Base-by-base conservation (phyloP, 2,888 invertebrate species). In the Anthophora plumipes region DNA sequence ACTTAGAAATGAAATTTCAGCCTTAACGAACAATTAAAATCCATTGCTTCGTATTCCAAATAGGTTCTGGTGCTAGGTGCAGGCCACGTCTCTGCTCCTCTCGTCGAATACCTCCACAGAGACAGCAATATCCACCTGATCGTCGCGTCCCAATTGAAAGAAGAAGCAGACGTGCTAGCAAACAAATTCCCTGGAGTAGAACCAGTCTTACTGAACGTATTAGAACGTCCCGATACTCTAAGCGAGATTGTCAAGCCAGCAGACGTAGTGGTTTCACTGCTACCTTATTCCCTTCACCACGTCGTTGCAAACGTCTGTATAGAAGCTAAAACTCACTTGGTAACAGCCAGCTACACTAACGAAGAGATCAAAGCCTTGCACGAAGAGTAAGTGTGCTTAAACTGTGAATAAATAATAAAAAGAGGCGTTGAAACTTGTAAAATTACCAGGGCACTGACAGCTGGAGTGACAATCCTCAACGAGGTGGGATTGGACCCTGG, bases 401-500 rank as follows among this genome's bases (percentile, higher is more conserved):
- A n/a, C n/a, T n/a, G n/a, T n/a, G n/a, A n/a, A n/a, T n/a, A n/a
- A n/a, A n/a, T n/a, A n/a, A n/a, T n/a, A n/a, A n/a, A n/a, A n/a
- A n/a, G n/a, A n/a, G n/a, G n/a, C n/a, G n/a, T n/a, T n/a, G n/a
- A n/a, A n/a, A n/a, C n/a, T n/a, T 31, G 31, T 31, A 31, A 31
- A 1, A 14, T 71, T 43, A 87, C 25, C 85, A 97, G 97, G 72
- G 99, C 99, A 0, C 95, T 96, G 64, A 96, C 97, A 46, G 98
- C 98, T 0, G 98, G 98, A 0, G 95, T 99, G 0, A 99, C 99
- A 0, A 95, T 99, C 55, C 94, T 99, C 83, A 99, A 99, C 92
- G 99, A 99, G 94, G 97, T 99, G 0, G 99, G 99, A 0, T 94
- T 99, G 43, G 99, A 99, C 92, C 99, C 99, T 0, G 99, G 99